These are phyloP conservation scores for Condylura cristata DNA, from an alignment of 2,113 vertebrate species.

Conservation along the genomic window DNA sequence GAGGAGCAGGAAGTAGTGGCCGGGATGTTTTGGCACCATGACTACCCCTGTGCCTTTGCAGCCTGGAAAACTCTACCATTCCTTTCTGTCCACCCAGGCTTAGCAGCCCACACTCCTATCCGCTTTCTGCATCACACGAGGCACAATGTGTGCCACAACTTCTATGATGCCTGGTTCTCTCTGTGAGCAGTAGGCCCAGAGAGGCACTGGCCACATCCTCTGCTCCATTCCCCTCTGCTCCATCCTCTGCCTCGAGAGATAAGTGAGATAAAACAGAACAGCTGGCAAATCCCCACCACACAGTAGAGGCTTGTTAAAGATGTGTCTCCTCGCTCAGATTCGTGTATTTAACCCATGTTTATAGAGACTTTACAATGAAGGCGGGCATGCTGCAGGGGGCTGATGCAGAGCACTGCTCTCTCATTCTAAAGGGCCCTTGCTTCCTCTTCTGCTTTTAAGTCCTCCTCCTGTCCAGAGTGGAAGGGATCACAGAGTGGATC, in stretches of 20 bases:
- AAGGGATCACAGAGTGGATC: neutral
- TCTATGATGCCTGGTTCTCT: neutral
- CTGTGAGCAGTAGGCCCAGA: fast-evolving
- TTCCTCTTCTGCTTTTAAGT: neutral
- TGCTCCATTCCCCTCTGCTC: neutral
- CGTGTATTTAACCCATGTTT: neutral
- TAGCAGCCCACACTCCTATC: fast-evolving
- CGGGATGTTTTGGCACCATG: neutral
- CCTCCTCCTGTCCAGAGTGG: neutral
- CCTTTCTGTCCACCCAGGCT: neutral
- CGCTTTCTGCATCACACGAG: neutral
- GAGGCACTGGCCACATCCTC: neutral
- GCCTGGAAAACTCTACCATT: neutral
- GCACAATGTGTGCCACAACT: fast-evolving
- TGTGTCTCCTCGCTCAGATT: neutral
- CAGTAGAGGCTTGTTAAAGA: neutral
- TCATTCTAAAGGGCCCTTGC: neutral
- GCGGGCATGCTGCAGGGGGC: neutral
- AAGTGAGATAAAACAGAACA: too few relatives aligned
- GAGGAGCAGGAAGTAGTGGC: neutral
- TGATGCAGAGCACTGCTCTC: neutral
- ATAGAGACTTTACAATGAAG: neutral
- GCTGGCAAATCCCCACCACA: neutral
- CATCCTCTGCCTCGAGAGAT: too few relatives aligned
- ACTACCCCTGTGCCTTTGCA: neutral